Conservation (phyloP, 2,888 invertebrate genomes). For the Pterobdella sp. region DNA sequence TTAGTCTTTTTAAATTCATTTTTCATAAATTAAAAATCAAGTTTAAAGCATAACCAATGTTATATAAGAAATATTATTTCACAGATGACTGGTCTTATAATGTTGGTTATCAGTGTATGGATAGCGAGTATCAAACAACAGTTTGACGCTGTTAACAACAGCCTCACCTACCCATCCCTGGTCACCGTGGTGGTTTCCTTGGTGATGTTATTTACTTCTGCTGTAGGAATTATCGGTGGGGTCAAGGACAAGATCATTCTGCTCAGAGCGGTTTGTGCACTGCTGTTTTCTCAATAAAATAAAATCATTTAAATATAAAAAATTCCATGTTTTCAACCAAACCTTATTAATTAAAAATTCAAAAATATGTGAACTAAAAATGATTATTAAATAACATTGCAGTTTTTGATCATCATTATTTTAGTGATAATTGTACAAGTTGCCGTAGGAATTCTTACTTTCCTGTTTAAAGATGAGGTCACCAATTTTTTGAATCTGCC, state of each 20-base stretch:
- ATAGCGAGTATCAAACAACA: slow-evolving; percentile 28
- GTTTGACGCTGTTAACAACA: slow-evolving; percentile 30
- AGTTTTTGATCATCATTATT: slow-evolving; percentile 29
- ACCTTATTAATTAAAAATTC: no score
- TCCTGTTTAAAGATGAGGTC: slow-evolving; percentile 24
- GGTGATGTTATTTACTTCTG: slow-evolving; percentile 25
- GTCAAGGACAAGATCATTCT: slow-evolving; percentile 30
- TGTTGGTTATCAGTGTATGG: slow-evolving; percentile 31
- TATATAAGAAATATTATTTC: background rate
- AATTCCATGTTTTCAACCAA: no score
- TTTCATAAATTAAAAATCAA: background rate
- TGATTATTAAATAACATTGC: slow-evolving; percentile 15
- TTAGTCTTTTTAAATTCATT: background rate
- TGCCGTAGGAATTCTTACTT: slow-evolving; percentile 30
- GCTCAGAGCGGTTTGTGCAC: slow-evolving; percentile 30
- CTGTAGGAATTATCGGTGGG: slow-evolving; percentile 30
- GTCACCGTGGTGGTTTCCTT: slow-evolving; percentile 29
- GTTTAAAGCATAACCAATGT: background rate
- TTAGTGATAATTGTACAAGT: slow-evolving; percentile 27
- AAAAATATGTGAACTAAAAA: no score
- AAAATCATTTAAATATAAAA: no score
- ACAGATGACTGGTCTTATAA: slow-evolving; percentile 29
- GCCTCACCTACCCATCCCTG: slow-evolving; percentile 27
- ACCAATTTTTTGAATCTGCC: background rate
- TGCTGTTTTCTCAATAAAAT: no score